Evolutionary conservation across 2,888 invertebrate species (phyloP), one percentile per base, ranked within the genome.

Genomic region (Drosophila stalkeri): DNA sequence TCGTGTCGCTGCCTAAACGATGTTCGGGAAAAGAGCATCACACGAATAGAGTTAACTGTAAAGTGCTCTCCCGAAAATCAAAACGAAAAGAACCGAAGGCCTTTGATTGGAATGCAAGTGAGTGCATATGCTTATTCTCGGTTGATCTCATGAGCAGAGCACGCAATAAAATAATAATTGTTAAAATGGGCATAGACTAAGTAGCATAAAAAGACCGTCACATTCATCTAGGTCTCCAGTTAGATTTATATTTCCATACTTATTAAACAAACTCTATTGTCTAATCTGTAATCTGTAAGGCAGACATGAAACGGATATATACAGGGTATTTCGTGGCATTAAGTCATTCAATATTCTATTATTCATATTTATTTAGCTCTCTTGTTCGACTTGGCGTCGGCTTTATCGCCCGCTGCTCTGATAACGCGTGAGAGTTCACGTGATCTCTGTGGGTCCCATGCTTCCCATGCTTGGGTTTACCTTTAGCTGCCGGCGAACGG

Each of bases 401-500:
- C 39, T 54, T 66, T 66, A 66, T 66, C 39, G 9, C 23, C 35
- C n/a, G 46, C 23, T 33, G 16, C 12, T 27, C 9, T 35, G 51
- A 51, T 51, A 51, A 67, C 49, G 67, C 16, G 41, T 3, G 16
- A 9, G 46, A 54, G 66, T 56, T 68, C 41, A 33, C 16, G 16
- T 52, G 31, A 68, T 59, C 57, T 68, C 16, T 39, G 33, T 41
- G n/a, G 33, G 31, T 59, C 59, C 27, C 27, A 4, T 4, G 27
- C 27, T 27, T 52, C 51, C 55, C 68, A 67, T 43, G 67, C 37
- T 7, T 7, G 27, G 20, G 18, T 12, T n/a, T 44, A 69, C 68
- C 59, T 68, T 59, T 44, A 16, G 47, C 43, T 44, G 20, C 49
- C 18, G 55, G 35, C 35, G 18, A 41, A 20, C 14, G 27, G 56